phyloP scores from a whole-genome alignment of 2,797 vertebrate species.

The Sandelia bainsii region DNA sequence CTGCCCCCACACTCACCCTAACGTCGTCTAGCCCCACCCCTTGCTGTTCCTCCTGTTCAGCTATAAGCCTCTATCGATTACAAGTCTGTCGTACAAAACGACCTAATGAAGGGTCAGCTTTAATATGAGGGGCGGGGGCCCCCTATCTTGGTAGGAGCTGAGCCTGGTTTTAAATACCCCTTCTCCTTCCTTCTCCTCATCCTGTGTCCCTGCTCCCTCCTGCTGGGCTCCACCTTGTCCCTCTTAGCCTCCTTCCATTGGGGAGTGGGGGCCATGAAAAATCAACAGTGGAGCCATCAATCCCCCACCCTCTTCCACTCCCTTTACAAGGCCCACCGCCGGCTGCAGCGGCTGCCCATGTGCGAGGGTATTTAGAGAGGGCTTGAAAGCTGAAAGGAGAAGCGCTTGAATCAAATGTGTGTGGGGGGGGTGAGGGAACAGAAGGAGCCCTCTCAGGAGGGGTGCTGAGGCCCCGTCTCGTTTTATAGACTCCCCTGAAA shows the following conservation, averaged over 20 bases:
- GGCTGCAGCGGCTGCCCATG: slow-evolving; percentile 85
- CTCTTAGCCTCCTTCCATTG: slow-evolving; percentile 82
- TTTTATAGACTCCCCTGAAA: slow-evolving; percentile 99
- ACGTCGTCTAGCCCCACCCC: slow-evolving; percentile 46
- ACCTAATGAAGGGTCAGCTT: slow-evolving; percentile 93
- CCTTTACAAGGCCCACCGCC: slow-evolving; percentile 72
- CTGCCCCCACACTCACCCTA: slow-evolving; percentile 62
- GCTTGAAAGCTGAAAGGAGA: slow-evolving; percentile 78
- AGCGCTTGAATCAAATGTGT: slow-evolving; percentile 89
- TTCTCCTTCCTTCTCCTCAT: slow-evolving; percentile 72
- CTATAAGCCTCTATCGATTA: slow-evolving; percentile 91
- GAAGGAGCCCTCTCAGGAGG: slow-evolving; percentile 98
- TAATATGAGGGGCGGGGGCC: slow-evolving; percentile 90
- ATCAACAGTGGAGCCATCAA: slow-evolving; percentile 85
- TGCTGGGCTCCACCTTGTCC: slow-evolving; percentile 87
- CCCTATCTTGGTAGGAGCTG: slow-evolving; percentile 85
- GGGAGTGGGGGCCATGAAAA: slow-evolving; percentile 89
- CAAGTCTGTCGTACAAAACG: slow-evolving; percentile 88
- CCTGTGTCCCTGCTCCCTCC: slow-evolving; percentile 79
- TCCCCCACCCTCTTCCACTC: slow-evolving; percentile 49
- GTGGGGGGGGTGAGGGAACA: slow-evolving; percentile 84
- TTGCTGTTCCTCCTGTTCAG: slow-evolving; percentile 65
- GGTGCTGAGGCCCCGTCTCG: slow-evolving; percentile 91
- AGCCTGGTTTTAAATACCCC: slow-evolving; percentile 76
- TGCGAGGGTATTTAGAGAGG: slow-evolving; percentile 93